Conservation (phyloP, 2,888 invertebrate species). For the Hyppa rectilinea region DNA sequence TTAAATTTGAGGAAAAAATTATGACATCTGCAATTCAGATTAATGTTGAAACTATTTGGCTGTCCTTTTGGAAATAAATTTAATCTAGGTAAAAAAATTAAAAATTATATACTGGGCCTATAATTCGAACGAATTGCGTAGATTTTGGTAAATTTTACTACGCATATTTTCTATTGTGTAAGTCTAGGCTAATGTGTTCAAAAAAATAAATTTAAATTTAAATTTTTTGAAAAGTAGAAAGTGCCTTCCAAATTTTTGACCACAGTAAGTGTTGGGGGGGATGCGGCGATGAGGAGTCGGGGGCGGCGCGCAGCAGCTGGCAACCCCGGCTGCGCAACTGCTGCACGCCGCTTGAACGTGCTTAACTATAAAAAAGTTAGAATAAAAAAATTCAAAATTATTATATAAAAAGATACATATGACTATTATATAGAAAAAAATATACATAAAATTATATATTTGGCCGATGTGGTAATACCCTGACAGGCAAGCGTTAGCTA, state of each 20-base stretch:
- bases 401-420: slow-evolving; percentile 90
- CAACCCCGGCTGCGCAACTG: slow-evolving; percentile 38
- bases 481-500: slow-evolving; percentile 92
- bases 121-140: slow-evolving; percentile 89
- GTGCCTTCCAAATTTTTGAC: slow-evolving; percentile 94
- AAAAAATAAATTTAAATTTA: slow-evolving; percentile 90
- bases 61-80: slow-evolving; percentile 89
- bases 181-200: slow-evolving; percentile 94
- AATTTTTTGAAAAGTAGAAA: slow-evolving; percentile 93
- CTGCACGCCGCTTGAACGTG: slow-evolving; percentile 78
- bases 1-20: slow-evolving; percentile 77
- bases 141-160: slow-evolving; percentile 90
- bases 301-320: slow-evolving; percentile 67
- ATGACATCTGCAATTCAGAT: slow-evolving; percentile 86
- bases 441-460: slow-evolving; percentile 90
- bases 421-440: slow-evolving; percentile 90
- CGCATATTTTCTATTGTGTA: slow-evolving; percentile 91
- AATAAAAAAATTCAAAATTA: slow-evolving; percentile 90
- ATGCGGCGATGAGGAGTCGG: slow-evolving; percentile 88
- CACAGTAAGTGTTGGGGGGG: slow-evolving; percentile 91
- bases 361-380: slow-evolving; percentile 88
- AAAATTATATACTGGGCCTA: slow-evolving; percentile 87
- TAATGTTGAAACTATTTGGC: slow-evolving; percentile 89
- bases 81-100: slow-evolving; percentile 83
- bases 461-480: slow-evolving; percentile 93